These are phyloP conservation scores for Enteromius paludinosus DNA, from an alignment of 2,797 vertebrate genomes.

Conservation along the genomic window DNA sequence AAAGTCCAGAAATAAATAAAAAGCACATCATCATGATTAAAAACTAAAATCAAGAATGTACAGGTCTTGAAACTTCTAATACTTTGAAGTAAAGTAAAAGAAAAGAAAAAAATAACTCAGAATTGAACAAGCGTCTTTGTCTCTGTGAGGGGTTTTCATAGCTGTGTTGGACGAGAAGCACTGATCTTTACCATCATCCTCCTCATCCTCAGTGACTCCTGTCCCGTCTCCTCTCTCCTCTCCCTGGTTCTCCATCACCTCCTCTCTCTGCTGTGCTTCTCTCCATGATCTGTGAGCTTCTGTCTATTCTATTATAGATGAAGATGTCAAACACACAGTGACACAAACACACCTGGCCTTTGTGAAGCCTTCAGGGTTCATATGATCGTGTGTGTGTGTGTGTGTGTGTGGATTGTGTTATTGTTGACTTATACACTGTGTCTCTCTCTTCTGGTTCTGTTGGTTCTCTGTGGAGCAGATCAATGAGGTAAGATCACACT, in stretches of 20 bases:
- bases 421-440: conserved; percentile 78
- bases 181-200: neutral
- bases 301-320: conserved; percentile 12
- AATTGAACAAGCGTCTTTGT: neutral
- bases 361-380: neutral
- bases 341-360: conserved; percentile 30
- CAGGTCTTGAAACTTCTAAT: neutral
- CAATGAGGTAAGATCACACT: conserved; percentile 82
- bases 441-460: conserved; percentile 82
- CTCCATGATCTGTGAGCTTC: neutral
- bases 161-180: neutral
- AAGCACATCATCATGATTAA: neutral
- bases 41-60: neutral
- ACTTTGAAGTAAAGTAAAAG: neutral
- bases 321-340: conserved; percentile 23
- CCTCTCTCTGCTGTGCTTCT: neutral
- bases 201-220: neutral
- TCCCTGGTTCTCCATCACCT: conserved; percentile 4
- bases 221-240: neutral
- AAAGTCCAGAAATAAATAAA: neutral
- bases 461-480: conserved; percentile 85
- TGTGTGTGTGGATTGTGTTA: conserved; percentile 44
- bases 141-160: neutral
- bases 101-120: neutral
- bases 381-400: neutral